These are phyloP conservation scores for Ischnus inquisitorius DNA, from an alignment of 2,888 invertebrate species.

Conservation along the genomic window DNA sequence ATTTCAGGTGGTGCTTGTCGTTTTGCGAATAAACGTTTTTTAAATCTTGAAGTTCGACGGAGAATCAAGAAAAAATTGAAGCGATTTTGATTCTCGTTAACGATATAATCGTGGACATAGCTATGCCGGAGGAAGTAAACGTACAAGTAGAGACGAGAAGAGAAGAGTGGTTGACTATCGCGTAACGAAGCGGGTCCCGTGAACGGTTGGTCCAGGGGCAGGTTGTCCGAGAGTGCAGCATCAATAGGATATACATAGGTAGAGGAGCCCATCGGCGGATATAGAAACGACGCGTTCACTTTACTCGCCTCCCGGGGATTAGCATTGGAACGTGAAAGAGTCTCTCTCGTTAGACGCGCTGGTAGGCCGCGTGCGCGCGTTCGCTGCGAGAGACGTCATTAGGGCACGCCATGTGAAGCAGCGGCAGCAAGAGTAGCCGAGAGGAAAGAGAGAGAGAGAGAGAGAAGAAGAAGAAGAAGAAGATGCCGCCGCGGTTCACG, in stretches of 20 bases:
- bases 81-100: neutral
- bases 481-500: constrained; percentile 43
- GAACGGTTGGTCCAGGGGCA: neutral
- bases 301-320: constrained; percentile 73
- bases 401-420: constrained; percentile 84
- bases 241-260: neutral
- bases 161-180: neutral
- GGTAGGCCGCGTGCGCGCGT: constrained; percentile 76
- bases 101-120: too few species aligned
- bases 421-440: constrained; percentile 78
- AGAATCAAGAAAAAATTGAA: neutral
- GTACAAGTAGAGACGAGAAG: too few species aligned
- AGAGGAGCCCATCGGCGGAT: neutral
- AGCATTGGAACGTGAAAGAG: constrained; percentile 83
- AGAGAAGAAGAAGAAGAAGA: too few species aligned
- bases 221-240: constrained; percentile 4
- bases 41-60: neutral
- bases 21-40: too few species aligned
- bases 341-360: constrained; percentile 80
- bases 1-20: too few species aligned
- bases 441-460: constrained; percentile 46
- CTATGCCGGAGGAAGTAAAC: too few species aligned
- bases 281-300: constrained; percentile 35
- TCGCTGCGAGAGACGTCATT: constrained; percentile 83
- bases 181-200: constrained; percentile 4